Base-by-base conservation (phyloP, 2,888 invertebrate species). In the Plebejus melissa region DNA sequence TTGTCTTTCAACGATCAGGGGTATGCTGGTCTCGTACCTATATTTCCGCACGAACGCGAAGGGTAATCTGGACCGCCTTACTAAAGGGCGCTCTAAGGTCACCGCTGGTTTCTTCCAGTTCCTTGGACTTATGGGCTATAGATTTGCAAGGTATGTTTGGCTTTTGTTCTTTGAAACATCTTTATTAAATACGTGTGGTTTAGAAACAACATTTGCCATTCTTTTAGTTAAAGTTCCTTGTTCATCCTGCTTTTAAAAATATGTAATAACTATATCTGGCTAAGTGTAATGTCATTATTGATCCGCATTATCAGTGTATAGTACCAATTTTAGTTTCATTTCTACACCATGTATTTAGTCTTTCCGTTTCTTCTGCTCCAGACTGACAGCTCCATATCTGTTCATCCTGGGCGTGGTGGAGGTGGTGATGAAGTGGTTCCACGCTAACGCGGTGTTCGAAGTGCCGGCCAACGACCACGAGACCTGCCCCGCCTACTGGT, bases 341-440 rank as follows among this genome's bases (percentile, higher is more conserved):
- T 16, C 54, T 16, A 54, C 54, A 54, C 16, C 16, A 54, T 16
- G 54, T 5, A 16, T 16, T 58, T 4, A 22, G 2, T 22, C 4
- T 7, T n/a, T 58, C 32, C 13, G 36, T 46, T 54, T 36, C 11
- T 54, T 50, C 7, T 16, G 5, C 11, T 90, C 76, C 83, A 96
- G 97, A 81, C 90, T 97, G 78, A 97, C 97, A 0, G 96, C 96
- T 0, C 97, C 97, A 0, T 97, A 97, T 87, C 93, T 97, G 84
- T 97, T 96, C 86, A 96, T 98, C 75, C 93, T 98, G 84, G 97
- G 97, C 58, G 94, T 97, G 72, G 97, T 97, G 28, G 96, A 97
- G 86, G 96, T 98, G 72, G 95, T 96, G n/a, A 97, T 97, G 96
- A 96, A 97, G 84, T 98, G 98, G 96, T 95, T 97, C 86, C 94